These are phyloP conservation scores for Priapulus caudatus DNA, from an alignment of 2,888 invertebrate genomes.

Conservation along the genomic window DNA sequence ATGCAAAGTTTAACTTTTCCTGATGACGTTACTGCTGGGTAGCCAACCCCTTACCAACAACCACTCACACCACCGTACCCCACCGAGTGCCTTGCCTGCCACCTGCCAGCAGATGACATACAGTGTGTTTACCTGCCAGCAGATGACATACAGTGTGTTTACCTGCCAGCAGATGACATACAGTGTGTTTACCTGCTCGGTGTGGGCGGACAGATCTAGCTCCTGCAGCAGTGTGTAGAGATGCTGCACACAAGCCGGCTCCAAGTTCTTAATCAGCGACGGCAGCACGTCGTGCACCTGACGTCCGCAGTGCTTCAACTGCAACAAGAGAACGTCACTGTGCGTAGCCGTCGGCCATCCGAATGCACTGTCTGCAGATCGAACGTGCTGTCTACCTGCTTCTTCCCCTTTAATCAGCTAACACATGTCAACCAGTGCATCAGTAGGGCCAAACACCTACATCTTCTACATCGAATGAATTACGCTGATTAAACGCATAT, in stretches of 20 bases:
- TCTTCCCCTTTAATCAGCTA: neutral
- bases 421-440: neutral
- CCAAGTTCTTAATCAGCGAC: constrained; percentile 75
- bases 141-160: no score
- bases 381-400: neutral
- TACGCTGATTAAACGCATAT: no score
- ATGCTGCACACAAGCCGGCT: constrained; percentile 75
- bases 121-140: no score
- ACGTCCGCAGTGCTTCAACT: constrained; percentile 79
- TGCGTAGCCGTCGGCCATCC: neutral
- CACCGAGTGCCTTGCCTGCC: no score
- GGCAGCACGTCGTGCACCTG: constrained; percentile 82
- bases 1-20: no score
- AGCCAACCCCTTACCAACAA: no score
- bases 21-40: no score
- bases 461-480: no score
- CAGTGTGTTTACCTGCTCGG: constrained; percentile 70
- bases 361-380: neutral
- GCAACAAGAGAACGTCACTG: constrained; percentile 20
- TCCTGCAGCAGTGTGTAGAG: constrained; percentile 72
- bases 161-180: no score
- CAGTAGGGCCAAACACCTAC: neutral
- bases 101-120: no score
- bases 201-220: constrained; percentile 78
- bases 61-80: no score